Evolutionary conservation across 2,797 vertebrate species (phyloP).

Genomic region (Chelon auratus): DNA sequence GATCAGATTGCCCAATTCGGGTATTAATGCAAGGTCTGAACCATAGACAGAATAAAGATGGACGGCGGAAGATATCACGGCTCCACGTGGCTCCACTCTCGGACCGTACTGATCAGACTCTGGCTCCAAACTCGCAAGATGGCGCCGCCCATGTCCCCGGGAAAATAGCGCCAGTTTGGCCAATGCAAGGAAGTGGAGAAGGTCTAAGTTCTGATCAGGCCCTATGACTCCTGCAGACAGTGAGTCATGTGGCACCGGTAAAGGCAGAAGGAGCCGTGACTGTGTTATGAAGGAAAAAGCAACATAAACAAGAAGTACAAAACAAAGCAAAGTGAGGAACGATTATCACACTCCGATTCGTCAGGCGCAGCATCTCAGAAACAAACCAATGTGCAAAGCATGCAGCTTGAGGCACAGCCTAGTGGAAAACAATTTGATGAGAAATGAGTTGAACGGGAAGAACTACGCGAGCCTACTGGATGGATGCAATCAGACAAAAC

Average conservation of each 20-base stretch:
- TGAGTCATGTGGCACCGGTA: slow-evolving; percentile 6
- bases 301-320: slow-evolving; percentile 7
- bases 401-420: slow-evolving; percentile 8
- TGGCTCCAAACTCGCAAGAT: too few species aligned
- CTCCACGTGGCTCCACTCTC: too few species aligned
- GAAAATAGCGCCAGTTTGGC: too few species aligned
- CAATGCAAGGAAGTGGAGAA: too few species aligned
- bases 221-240: not conserved
- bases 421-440: slow-evolving; percentile 41
- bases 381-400: slow-evolving; percentile 22
- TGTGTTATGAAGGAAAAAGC: not conserved
- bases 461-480: slow-evolving; percentile 31
- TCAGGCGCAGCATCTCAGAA: slow-evolving; percentile 20
- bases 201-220: too few species aligned
- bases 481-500: slow-evolving; percentile 45
- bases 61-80: too few species aligned
- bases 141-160: too few species aligned
- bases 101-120: too few species aligned
- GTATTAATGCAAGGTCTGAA: too few species aligned
- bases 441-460: slow-evolving; percentile 26
- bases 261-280: too few species aligned
- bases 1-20: too few species aligned
- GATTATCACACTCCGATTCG: slow-evolving; percentile 36
- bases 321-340: slow-evolving; percentile 18
- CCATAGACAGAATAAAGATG: too few species aligned